These are phyloP conservation scores for Watsonalla cultraria DNA, from an alignment of 2,888 invertebrate species.

Conservation along the genomic window DNA sequence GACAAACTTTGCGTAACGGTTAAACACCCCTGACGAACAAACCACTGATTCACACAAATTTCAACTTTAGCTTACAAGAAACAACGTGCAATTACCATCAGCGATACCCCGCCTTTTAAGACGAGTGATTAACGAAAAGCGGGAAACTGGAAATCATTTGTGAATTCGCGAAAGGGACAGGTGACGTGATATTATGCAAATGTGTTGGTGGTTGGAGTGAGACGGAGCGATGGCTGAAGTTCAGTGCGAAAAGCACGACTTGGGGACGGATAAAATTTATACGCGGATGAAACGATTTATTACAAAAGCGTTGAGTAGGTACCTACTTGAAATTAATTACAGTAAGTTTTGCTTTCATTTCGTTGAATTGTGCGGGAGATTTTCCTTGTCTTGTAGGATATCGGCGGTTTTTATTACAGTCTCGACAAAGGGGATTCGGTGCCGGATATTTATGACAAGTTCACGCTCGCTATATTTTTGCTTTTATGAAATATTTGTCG, in stretches of 20 bases:
- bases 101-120: slow-evolving; percentile 35
- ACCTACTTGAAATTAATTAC: slow-evolving; percentile 70
- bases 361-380: slow-evolving; percentile 52
- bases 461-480: slow-evolving; percentile 34
- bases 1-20: slow-evolving; percentile 65
- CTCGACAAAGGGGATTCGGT: slow-evolving; percentile 26
- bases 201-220: slow-evolving; percentile 41
- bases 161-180: slow-evolving; percentile 70
- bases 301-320: slow-evolving; percentile 76
- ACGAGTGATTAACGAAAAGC: slow-evolving; percentile 70
- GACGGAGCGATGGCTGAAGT: slow-evolving; percentile 51
- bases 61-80: slow-evolving; percentile 26
- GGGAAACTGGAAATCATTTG: slow-evolving; percentile 76
- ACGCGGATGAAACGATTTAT: slow-evolving; percentile 76
- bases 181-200: slow-evolving; percentile 71
- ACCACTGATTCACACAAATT: slow-evolving; percentile 20
- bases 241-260: slow-evolving; percentile 37
- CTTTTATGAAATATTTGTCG: slow-evolving; percentile 35
- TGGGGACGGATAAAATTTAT: slow-evolving; percentile 64
- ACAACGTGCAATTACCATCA: slow-evolving; percentile 33
- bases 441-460: slow-evolving; percentile 47
- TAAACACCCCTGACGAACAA: slow-evolving; percentile 41
- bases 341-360: slow-evolving; percentile 67
- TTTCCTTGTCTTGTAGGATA: slow-evolving; percentile 50
- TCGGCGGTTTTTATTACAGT: slow-evolving; percentile 47